Percentiles rank a stretch among this genome's conserved stretches.
These are phyloP conservation scores for Drosophila leontia DNA, from an alignment of 1,140 invertebrate species.

Conservation along the genomic window DNA sequence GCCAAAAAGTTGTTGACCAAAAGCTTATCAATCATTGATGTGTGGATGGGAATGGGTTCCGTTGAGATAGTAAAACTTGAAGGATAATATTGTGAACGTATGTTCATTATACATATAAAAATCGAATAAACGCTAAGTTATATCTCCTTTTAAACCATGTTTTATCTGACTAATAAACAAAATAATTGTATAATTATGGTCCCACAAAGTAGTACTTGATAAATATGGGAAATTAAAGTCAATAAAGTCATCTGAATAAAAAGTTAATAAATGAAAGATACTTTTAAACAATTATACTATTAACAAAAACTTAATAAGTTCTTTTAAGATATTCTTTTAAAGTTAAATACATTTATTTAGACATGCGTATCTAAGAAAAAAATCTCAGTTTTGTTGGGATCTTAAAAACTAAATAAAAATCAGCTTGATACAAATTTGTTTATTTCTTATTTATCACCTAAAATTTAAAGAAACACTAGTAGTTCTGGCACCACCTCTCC, in stretches of 20 bases:
- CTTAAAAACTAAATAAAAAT: no score
- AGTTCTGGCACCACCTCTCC: conserved; percentile 17
- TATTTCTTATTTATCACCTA: conserved; percentile 7
- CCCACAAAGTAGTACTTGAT: not conserved
- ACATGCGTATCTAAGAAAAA: not conserved
- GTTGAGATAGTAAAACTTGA: not conserved
- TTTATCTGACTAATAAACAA: conserved; percentile 5
- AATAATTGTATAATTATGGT: not conserved
- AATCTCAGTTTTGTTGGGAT: no score
- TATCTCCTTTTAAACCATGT: no score
- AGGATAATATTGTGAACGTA: not conserved
- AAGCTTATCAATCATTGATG: conserved; percentile 77
- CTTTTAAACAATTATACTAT: no score
- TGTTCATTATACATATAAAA: conserved; percentile 4
- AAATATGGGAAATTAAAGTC: no score
- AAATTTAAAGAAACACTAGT: conserved; percentile 8
- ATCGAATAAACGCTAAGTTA: not conserved
- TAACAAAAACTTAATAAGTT: no score
- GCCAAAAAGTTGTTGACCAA: conserved; percentile 66
- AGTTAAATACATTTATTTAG: no score
- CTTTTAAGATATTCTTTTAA: no score
- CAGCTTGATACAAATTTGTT: conserved; percentile 1
- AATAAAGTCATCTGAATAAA: not conserved
- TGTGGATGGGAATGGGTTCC: not conserved
- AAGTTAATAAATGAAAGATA: no score